Base-by-base conservation (phyloP, 2,888 invertebrate genomes). In the Phortica okadai region DNA sequence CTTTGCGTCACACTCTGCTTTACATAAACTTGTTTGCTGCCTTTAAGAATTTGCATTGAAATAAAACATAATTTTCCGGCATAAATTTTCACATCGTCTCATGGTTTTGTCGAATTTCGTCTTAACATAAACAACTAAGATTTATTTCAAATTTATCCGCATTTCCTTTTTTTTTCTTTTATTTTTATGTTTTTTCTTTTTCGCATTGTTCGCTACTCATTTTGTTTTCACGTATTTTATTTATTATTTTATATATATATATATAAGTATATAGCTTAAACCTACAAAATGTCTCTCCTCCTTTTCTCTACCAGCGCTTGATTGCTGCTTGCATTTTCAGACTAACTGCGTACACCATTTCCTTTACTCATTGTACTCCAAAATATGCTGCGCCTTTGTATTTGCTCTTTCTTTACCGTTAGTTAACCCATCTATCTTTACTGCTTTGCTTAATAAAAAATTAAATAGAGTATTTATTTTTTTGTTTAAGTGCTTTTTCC, bases 391-490 rank as follows among this genome's bases (percentile, higher is more conserved):
- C 77, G 76, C 74, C 45, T 41, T 74, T 74, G 16, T 67, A 25
- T 76, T 75, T 72, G 69, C 45, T 74, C 54, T 74, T 66, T 66
- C 1, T 33, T 33, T 5, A 33, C 33, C 33, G 33, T 33, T 33
- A 33, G 33, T 33, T 33, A 33, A 33, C 33, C 33, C 33, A 33
- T 33, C 82, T 81, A 14, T 81, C 80, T 81, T 81, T 76, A 79
- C 75, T 64, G 74, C 79, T n/a, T 69, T 69, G 45, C 78, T 64
- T 74, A 70, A 78, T 21, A 62, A 2, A 16, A 21, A 62, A 59
- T 54, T 78, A 77, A 33, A 66, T 67, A 66, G 74, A 76, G 67
- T 56, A 76, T 72, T 79, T 78, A 75, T 73, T 67, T 62, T 74
- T 73, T 75, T 66, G 67, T 76, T 75, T 76, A 73, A 76, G 73